Base-by-base conservation (phyloP, 2,888 invertebrate species). In the Drosophila prostipennis region DNA sequence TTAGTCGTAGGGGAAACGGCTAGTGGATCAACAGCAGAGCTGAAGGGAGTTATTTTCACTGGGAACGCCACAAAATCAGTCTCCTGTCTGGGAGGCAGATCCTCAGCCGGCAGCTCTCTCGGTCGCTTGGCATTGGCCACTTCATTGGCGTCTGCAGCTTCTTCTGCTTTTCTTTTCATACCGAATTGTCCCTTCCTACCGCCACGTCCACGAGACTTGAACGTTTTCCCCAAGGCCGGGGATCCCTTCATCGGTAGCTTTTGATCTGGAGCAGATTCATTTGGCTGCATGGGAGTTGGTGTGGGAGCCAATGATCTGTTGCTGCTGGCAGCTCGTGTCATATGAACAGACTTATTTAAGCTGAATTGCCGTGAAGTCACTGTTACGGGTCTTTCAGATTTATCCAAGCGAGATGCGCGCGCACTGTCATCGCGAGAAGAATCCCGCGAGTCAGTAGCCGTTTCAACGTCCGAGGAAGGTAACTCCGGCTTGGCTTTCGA, bases 291-390 rank as follows among this genome's bases (percentile, higher is more conserved):
- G 5, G 45, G 45, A 19, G 19, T 43, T 14, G 71, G 60, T 6
- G 72, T 61, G 3, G 51, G 2, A 16, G 72, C 46, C 52, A 52
- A 13, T 7, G 71, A 61, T 37, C 71, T 37, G 16, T 10, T 61
- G 52, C 34, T 72, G 32, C 72, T 71, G 36, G 40, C 16, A 10
- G 72, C 61, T 52, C 72, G 51, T 4, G 72, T 72, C 55, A 42
- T 37, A 10, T 51, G 61, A 5, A 14, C 8, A 2, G 61, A 13
- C 11, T 42, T 32, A 5, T 10, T 29, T 4, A 13, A 16, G 37
- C 0, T 37, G 2, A 37, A 10, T 3, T 53, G 29, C 7, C 29
- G 29, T 13, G 43, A n/a, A 6, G 53, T 1, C 8, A 68, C 43
- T 7, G 39, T n/a, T 8, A 34, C 36, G 11, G 14, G n/a, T 13